Evolutionary conservation across 2,797 vertebrate genomes (phyloP).

Genomic region (Peromyscus aztecus): DNA sequence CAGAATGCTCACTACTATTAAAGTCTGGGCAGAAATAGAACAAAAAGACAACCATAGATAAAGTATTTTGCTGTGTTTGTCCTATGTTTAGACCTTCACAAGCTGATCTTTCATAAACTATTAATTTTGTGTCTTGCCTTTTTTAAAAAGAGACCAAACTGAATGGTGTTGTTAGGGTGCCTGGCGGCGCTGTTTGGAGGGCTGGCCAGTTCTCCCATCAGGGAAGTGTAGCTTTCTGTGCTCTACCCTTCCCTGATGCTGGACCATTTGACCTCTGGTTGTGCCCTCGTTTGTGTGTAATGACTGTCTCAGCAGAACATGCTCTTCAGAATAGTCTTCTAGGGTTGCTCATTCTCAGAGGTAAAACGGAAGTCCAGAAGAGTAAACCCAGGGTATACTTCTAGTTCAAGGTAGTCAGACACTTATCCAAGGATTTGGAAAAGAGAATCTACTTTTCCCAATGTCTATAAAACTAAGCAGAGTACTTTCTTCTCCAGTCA

Average conservation of each 20-base stretch:
- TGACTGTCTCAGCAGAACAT: background rate
- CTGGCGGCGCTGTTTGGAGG: background rate
- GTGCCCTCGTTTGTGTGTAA: background rate
- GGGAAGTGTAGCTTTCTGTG: background rate
- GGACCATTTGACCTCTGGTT: background rate
- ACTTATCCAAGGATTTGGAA: background rate
- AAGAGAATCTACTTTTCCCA: background rate
- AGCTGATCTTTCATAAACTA: background rate
- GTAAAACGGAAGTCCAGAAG: background rate
- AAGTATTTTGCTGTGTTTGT: background rate
- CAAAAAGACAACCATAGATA: background rate
- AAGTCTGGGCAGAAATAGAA: constrained; percentile 8
- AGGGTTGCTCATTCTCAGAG: background rate
- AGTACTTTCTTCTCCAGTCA: background rate
- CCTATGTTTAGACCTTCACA: background rate
- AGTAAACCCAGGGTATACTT: background rate
- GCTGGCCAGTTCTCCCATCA: background rate
- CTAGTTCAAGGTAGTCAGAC: background rate
- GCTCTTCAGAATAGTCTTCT: background rate
- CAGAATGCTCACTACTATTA: background rate
- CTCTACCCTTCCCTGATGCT: background rate
- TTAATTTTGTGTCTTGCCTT: background rate
- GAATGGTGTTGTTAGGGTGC: background rate
- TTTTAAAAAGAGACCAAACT: background rate
- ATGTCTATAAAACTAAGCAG: background rate